Base-by-base conservation (phyloP, 30 jellyfish, hydroid and myxozoan genomes). In the Catostylus mosaicus region DNA sequence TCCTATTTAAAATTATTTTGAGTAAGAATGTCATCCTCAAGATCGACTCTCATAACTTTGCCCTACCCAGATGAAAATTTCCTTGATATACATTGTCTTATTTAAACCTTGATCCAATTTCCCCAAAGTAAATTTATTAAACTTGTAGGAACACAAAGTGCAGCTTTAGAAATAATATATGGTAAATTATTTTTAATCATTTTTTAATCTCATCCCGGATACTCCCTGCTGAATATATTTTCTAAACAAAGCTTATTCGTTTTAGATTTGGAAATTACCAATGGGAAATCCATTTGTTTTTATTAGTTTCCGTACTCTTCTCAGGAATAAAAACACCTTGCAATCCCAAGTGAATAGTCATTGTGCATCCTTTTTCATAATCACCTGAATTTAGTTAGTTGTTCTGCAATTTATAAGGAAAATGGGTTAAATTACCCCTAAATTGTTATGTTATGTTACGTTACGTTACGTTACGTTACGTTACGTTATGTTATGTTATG, bases 201-300 rank as follows among this genome's bases (percentile, higher is more conserved):
- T 22, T 18, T 18, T 37, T 59, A 59, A 59, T 59, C 71, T 23
- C 71, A 27, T 59, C 38, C 71, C 71, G 71, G 71, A 59, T 59
- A 18, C 38, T 23, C 71, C 38, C 71, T 59, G 71, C 71, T 59
- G 36, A 59, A 59, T 59, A 18, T 23, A 59, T 59, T 59, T 59
- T 59, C 71, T 59, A 59, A 59, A 59, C 19, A 22, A 59, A 59
- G 71, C 19, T 16, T 37, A 24, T 59, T 59, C 71, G 71, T 59
- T 59, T 59, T 59, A 23, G 36, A 37, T 16, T 59, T 59, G 71
- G 38, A n/a, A 59, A 59, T 22, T 59, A 59, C 9, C 10, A n/a
- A 59, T 23, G 71, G 71, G 71, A 59, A 59, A 59, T 59, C 71
- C 71, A 59, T 16, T 59, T 59, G 71, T 27, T 59, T 59, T 27